These are phyloP conservation scores for Prinia subflava DNA, from an alignment of 2,113 vertebrate species.

Conservation along the genomic window DNA sequence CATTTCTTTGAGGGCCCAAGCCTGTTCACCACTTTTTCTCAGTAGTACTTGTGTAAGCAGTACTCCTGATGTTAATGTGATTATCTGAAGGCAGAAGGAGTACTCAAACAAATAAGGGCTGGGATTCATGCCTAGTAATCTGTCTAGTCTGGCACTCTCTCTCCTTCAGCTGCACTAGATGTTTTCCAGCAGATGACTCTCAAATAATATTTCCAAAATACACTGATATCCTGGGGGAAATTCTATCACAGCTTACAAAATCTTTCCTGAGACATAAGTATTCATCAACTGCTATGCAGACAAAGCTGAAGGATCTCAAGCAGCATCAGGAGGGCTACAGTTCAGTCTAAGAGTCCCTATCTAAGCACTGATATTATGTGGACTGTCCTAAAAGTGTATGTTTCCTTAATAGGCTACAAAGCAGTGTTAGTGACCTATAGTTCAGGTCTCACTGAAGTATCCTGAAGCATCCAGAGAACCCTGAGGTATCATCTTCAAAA, in stretches of 20 bases:
- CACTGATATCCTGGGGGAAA: neutral
- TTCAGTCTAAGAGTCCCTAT: neutral
- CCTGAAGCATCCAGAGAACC: neutral
- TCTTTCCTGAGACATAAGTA: neutral
- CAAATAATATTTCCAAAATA: neutral
- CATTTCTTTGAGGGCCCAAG: neutral
- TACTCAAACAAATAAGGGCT: slow-evolving; percentile 12
- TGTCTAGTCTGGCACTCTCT: slow-evolving; percentile 20
- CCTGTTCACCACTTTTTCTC: neutral
- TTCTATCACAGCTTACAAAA: neutral
- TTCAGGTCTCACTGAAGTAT: neutral
- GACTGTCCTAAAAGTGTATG: neutral
- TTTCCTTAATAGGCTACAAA: neutral
- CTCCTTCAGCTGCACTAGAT: slow-evolving; percentile 5
- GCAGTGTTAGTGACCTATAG: neutral
- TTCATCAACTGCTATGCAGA: neutral
- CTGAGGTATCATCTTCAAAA: neutral
- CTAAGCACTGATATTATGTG: neutral
- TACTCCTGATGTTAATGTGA: slow-evolving; percentile 17
- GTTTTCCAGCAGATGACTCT: slow-evolving; percentile 1
- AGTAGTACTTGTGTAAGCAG: slow-evolving; percentile 31
- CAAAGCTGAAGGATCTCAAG: neutral
- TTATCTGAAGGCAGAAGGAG: slow-evolving; percentile 25
- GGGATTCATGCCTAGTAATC: slow-evolving; percentile 30
- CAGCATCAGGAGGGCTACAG: neutral